A percentile compares a stretch with the other conserved stretches of the same genome.
phyloP scores from a whole-genome alignment of 1,140 invertebrate species.

The Drosophila yakuba region DNA sequence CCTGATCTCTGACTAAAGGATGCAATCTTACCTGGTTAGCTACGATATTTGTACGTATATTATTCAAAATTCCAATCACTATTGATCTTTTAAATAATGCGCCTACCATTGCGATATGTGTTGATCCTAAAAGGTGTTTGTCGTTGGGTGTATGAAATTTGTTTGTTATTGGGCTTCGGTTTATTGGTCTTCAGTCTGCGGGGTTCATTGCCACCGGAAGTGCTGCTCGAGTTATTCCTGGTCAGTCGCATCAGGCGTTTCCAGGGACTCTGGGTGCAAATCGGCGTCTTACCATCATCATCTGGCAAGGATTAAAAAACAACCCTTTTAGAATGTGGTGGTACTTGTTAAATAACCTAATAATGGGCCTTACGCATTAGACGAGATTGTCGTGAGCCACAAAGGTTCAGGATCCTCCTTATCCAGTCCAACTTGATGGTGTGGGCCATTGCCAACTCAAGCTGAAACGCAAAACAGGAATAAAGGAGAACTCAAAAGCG shows the following conservation, averaged over 20 bases:
- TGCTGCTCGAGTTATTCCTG: neutral
- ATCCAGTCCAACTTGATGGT: constrained; percentile 12
- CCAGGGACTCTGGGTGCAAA: constrained; percentile 1
- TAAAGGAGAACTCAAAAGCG: neutral
- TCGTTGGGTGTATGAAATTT: no score
- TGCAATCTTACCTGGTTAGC: neutral
- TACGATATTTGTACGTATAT: neutral
- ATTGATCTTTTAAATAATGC: no score
- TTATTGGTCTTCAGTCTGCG: neutral
- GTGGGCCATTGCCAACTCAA: constrained; percentile 15
- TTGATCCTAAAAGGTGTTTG: neutral
- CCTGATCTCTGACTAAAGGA: no score
- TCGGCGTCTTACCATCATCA: neutral
- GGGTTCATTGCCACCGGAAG: neutral
- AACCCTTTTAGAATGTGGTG: neutral
- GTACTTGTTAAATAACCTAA: neutral
- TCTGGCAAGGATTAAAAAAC: neutral
- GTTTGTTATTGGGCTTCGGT: neutral
- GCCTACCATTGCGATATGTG: neutral
- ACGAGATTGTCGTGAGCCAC: neutral
- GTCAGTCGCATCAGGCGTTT: constrained; percentile 1
- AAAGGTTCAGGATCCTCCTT: neutral
- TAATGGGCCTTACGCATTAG: neutral
- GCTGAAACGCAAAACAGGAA: neutral
- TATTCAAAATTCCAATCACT: no score